phyloP scores from a whole-genome alignment of 2,888 invertebrate species.

The Eristalis pertinax region DNA sequence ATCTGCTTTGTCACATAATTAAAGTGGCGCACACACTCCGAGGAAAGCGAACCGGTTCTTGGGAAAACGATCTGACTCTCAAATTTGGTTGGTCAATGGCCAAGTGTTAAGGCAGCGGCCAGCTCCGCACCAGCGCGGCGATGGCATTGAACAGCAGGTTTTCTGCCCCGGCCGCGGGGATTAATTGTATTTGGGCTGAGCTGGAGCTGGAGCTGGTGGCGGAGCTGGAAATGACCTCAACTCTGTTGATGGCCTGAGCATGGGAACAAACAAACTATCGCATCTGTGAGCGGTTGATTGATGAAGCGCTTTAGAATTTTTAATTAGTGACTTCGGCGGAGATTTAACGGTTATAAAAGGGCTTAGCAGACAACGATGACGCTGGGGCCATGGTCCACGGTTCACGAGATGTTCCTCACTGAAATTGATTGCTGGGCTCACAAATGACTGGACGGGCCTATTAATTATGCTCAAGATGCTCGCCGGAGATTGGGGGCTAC shows the following conservation, averaged over 20 bases:
- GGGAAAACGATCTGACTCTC: slow-evolving; percentile 10
- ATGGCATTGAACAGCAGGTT: slow-evolving; percentile 58
- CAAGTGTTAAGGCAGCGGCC: background rate
- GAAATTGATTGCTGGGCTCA: slow-evolving; percentile 18
- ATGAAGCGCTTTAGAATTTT: slow-evolving; percentile 40
- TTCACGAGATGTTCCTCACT: background rate
- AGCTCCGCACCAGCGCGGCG: background rate
- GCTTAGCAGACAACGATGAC: background rate
- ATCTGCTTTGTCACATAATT: slow-evolving; percentile 63
- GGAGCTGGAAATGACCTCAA: slow-evolving; percentile 48
- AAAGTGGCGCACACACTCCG: slow-evolving; percentile 31
- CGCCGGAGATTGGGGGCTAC: background rate
- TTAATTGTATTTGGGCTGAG: slow-evolving; percentile 29
- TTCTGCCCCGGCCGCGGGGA: slow-evolving; percentile 14
- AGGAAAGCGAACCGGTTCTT: slow-evolving; percentile 44
- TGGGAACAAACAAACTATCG: slow-evolving; percentile 49
- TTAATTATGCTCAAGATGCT: slow-evolving; percentile 26
- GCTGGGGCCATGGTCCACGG: background rate
- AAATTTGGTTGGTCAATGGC: slow-evolving; percentile 45
- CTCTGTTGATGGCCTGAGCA: slow-evolving; percentile 39
- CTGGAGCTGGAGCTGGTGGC: background rate
- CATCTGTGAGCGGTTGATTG: slow-evolving; percentile 47
- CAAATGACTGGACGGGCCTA: slow-evolving; percentile 18
- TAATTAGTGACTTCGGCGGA: slow-evolving; percentile 25
- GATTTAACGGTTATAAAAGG: slow-evolving; percentile 36